Conservation (phyloP, 2,113 vertebrate species). For the Danionella cerebrum region DNA sequence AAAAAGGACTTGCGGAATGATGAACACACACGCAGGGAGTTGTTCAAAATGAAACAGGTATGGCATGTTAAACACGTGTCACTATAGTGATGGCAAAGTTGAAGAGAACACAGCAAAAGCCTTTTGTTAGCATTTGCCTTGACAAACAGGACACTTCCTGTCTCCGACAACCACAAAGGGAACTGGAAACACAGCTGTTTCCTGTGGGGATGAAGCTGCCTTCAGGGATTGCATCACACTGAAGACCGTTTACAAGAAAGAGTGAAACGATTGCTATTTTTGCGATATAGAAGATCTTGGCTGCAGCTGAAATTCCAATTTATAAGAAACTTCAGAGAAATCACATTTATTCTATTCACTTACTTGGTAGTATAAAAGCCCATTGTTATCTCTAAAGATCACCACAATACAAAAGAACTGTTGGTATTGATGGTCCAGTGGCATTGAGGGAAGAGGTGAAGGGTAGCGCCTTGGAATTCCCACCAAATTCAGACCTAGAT, state of each 20-base stretch:
- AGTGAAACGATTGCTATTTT: background rate
- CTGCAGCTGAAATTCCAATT: too few species aligned
- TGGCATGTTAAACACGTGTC: background rate
- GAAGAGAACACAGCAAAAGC: background rate
- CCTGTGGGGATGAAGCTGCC: constrained; percentile 16
- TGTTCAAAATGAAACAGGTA: constrained; percentile 97
- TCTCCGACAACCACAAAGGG: background rate
- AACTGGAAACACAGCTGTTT: constrained; percentile 26
- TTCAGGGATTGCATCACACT: background rate
- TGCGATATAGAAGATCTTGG: too few species aligned
- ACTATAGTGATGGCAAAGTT: background rate
- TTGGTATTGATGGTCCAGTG: too few species aligned
- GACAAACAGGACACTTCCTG: constrained; percentile 21
- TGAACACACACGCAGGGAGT: constrained; percentile 86
- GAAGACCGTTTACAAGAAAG: background rate
- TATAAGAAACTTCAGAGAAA: too few species aligned
- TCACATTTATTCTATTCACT: too few species aligned
- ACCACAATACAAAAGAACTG: too few species aligned
- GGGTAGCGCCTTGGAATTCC: too few species aligned
- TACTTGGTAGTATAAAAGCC: too few species aligned
- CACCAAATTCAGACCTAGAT: too few species aligned
- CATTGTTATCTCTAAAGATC: too few species aligned
- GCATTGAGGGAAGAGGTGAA: too few species aligned
- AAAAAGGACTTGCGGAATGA: constrained; percentile 96
- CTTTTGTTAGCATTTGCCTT: constrained; percentile 2